Evolutionary conservation across 2,888 invertebrate species (phyloP).

Genomic region (Netelia inedita): DNA sequence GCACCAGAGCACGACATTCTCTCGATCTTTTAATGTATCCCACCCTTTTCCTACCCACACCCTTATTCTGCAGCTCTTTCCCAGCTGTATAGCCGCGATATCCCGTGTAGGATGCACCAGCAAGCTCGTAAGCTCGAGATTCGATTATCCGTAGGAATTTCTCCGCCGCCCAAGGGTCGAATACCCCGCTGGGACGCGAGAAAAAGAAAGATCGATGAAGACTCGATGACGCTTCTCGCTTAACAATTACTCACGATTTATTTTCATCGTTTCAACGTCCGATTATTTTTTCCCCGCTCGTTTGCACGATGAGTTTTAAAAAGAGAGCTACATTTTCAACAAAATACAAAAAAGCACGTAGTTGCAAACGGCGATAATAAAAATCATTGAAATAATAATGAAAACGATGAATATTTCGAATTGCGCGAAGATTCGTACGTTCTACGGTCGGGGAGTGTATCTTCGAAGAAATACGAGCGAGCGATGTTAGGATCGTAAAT

Average conservation of each 20-base stretch:
- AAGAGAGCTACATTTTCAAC: too few relatives aligned
- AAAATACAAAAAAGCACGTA: too few relatives aligned
- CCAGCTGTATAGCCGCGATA: neutral
- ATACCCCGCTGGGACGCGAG: neutral
- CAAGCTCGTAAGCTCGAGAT: conserved; percentile 12
- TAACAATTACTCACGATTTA: too few relatives aligned
- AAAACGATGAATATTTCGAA: too few relatives aligned
- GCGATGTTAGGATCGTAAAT: conserved; percentile 54
- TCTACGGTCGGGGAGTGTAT: conserved; percentile 9
- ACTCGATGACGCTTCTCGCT: neutral
- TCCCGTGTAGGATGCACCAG: conserved; percentile 20
- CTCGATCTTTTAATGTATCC: conserved; percentile 21
- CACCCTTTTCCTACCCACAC: neutral
- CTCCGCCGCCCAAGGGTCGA: neutral
- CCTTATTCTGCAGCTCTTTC: neutral
- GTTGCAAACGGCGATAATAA: neutral
- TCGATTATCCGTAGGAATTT: conserved; percentile 20
- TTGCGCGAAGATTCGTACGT: conserved; percentile 1
- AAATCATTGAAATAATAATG: too few relatives aligned
- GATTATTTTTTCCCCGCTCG: too few relatives aligned
- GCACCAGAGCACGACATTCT: neutral
- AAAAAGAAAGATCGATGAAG: neutral
- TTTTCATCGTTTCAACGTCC: too few relatives aligned
- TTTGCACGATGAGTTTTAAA: too few relatives aligned
- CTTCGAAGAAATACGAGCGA: conserved; percentile 40